Evolutionary conservation across 2,113 vertebrate genomes (phyloP).

Genomic region (Corydoras sp.): DNA sequence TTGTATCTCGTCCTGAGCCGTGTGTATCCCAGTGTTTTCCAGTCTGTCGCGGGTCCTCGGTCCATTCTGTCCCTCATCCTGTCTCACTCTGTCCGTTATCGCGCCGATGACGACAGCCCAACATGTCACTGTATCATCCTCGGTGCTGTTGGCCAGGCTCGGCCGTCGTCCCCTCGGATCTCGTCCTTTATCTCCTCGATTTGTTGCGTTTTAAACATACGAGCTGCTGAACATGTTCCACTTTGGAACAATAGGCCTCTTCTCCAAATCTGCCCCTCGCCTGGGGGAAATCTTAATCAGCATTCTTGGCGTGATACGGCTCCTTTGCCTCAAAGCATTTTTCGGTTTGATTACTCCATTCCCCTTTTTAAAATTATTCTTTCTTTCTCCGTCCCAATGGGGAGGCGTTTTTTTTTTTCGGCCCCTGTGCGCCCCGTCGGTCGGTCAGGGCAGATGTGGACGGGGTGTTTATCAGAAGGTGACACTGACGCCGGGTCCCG

Average conservation of each 20-base stretch:
- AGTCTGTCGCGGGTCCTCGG: background rate
- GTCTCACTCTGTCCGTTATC: constrained; percentile 10
- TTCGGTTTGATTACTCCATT: constrained; percentile 45
- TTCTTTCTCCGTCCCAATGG: constrained; percentile 11
- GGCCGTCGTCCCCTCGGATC: background rate
- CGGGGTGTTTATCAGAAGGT: constrained; percentile 20
- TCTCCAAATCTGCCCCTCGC: constrained; percentile 11
- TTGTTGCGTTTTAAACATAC: constrained; percentile 24
- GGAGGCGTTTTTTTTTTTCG: constrained; percentile 17
- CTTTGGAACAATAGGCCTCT: constrained; percentile 41
- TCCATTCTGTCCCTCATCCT: constrained; percentile 8
- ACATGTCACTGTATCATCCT: constrained; percentile 18
- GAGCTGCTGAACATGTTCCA: constrained; percentile 11
- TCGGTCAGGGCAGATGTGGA: constrained; percentile 12
- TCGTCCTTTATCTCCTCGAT: constrained; percentile 5
- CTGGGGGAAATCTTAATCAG: constrained; percentile 46
- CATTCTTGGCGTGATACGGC: constrained; percentile 44
- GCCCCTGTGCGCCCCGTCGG: constrained; percentile 15
- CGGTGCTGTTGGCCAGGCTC: background rate
- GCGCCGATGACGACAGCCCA: constrained; percentile 3
- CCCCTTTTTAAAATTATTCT: constrained; percentile 4
- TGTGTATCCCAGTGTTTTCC: constrained; percentile 12
- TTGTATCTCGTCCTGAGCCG: constrained; percentile 9
- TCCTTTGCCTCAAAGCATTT: constrained; percentile 47
- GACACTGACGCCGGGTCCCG: constrained; percentile 28